phyloP scores from a whole-genome alignment of 2,797 vertebrate genomes.

The Ispidina picta region DNA sequence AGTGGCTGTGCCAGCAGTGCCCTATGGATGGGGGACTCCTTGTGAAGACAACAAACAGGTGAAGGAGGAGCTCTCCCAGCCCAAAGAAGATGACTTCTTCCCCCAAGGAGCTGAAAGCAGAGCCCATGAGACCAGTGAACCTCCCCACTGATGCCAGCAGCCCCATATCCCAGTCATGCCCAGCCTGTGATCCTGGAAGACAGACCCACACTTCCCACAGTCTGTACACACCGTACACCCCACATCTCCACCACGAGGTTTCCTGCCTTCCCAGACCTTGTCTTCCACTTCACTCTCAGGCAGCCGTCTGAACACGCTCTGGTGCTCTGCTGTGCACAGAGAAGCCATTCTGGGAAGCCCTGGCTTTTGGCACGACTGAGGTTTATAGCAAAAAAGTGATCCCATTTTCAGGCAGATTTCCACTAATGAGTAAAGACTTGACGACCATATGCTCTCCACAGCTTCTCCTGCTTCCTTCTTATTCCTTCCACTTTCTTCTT shows the following conservation, averaged over 20 bases:
- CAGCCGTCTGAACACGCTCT: background rate
- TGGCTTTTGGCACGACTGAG: conserved; percentile 25
- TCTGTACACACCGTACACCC: background rate
- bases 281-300: background rate
- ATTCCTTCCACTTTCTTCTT: background rate
- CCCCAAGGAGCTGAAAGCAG: background rate
- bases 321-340: background rate
- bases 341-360: conserved; percentile 39
- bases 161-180: rapidly evolving
- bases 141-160: background rate
- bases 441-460: conserved; percentile 45
- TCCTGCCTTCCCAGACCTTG: background rate
- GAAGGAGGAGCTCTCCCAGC: background rate
- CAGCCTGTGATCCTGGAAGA: background rate
- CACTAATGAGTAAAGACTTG: conserved; percentile 50
- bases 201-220: rapidly evolving
- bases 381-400: conserved; percentile 33
- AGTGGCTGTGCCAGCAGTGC: rapidly evolving
- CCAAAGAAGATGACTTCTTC: background rate
- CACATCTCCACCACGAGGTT: background rate
- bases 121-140: background rate
- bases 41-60: background rate
- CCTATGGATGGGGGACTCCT: background rate
- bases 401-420: conserved; percentile 51
- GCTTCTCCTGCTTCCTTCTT: background rate